Base-by-base conservation (phyloP, 2,113 vertebrate genomes). In the Corvus moneduloides region DNA sequence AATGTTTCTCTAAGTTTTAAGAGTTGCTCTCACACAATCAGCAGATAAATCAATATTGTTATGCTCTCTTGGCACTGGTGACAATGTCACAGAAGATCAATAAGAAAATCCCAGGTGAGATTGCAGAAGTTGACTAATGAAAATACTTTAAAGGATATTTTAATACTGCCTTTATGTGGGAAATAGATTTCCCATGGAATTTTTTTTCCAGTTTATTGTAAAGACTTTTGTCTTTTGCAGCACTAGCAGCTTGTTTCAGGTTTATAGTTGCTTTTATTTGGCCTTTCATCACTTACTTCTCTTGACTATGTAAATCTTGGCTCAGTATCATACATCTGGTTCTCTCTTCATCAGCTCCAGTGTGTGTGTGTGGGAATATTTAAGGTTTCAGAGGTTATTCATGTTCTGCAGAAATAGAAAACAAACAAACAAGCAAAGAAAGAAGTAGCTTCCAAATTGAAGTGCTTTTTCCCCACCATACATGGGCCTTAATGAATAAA, bases 261-360 rank as follows among this genome's bases (percentile, higher is more conserved):
- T 77, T 91, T 93, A 10, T 32, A 87, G 37, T 43, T 76, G 6
- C 16, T 84, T 91, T 87, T 55, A 69, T 35, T 85, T 77, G 15
- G 9, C 79, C 37, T 89, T 90, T 87, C 52, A 63, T 73, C 22
- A 24, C 39, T 74, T 54, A 51, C 16, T 85, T 89, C 35, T 74
- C 61, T 66, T 93, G 55, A 62, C 41, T 43, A 24, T 13, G 16
- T 80, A 88, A 87, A 61, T 69, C 63, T 95, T 96, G 93, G 90
- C 91, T 91, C 43, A 56, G 24, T 83, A 35, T 77, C 71, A 80
- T 83, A 94, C 94, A 96, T 96, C 87, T 97, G 94, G 67, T 96
- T 96, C 46, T 94, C 84, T 95, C 87, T 96, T 97, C 71, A 93
- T 91, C 71, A 82, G 51, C 16, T 63, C 35, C 35, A 83, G 74